Percentiles rank a stretch among this genome's conserved stretches.
Conservation (phyloP, 2,797 vertebrate species). For the Glossophaga mutica region DNA sequence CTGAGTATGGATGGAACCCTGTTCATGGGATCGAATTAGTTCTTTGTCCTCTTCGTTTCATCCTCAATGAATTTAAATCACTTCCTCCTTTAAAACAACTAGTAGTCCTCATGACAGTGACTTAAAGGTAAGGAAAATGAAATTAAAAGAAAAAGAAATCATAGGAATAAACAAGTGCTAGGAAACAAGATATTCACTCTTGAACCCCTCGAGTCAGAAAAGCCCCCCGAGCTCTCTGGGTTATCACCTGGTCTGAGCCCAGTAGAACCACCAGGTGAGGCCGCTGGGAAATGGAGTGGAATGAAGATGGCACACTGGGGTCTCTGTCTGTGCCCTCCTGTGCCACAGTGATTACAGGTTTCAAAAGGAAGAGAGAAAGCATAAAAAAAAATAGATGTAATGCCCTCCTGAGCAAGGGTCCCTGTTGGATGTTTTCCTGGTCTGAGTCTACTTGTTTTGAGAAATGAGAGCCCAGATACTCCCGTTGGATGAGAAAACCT, state of each 20-base stretch:
- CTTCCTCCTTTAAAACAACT: neutral
- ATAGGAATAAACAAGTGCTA: slow-evolving; percentile 68
- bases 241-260: slow-evolving; percentile 40
- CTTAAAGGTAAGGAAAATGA: slow-evolving; percentile 54
- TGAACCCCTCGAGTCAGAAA: slow-evolving; percentile 70
- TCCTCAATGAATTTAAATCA: neutral
- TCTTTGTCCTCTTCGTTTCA: neutral
- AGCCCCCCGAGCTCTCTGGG: slow-evolving; percentile 67
- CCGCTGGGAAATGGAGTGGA: slow-evolving; percentile 58
- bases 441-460: neutral
- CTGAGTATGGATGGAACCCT: neutral
- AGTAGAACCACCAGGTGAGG: slow-evolving; percentile 49
- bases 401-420: neutral
- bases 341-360: neutral
- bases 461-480: neutral
- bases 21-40: neutral
- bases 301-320: neutral
- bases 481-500: slow-evolving; percentile 26
- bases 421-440: neutral
- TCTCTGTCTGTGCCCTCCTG: neutral
- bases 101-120: neutral
- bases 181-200: slow-evolving; percentile 68
- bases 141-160: slow-evolving; percentile 72
- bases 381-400: slow-evolving; percentile 7
- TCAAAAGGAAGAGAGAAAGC: slow-evolving; percentile 24